A percentile compares a stretch with the other conserved stretches of the same genome.
These are phyloP conservation scores for Pangasianodon hypophthalmus DNA, from an alignment of 2,113 vertebrate genomes.

Conservation along the genomic window DNA sequence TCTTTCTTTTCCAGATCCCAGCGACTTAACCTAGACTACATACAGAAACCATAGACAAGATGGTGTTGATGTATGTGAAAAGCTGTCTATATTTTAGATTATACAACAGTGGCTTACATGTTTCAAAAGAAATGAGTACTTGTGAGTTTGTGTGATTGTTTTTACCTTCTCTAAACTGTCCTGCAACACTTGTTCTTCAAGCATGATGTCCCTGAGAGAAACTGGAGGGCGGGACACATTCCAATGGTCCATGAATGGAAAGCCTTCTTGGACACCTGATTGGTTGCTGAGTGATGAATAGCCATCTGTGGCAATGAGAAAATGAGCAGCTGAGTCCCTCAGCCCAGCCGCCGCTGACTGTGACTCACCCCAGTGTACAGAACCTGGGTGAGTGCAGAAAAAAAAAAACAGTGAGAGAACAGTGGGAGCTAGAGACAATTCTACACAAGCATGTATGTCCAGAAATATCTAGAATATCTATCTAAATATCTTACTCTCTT, in stretches of 20 bases:
- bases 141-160: neutral
- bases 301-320: constrained; percentile 57
- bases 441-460: neutral
- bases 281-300: constrained; percentile 52
- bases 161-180: constrained; percentile 83
- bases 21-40: constrained; percentile 77
- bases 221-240: constrained; percentile 79
- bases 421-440: neutral
- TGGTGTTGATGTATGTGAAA: neutral
- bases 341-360: constrained; percentile 23
- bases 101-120: neutral
- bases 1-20: constrained; percentile 78
- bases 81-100: neutral
- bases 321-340: constrained; percentile 47
- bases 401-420: neutral
- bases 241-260: constrained; percentile 89
- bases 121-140: neutral
- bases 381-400: constrained; percentile 57
- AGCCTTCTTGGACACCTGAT: constrained; percentile 61
- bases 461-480: constrained; percentile 35
- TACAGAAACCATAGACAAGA: constrained; percentile 44
- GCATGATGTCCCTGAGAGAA: constrained; percentile 92
- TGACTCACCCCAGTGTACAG: constrained; percentile 58
- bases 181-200: constrained; percentile 90
- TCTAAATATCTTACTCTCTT: constrained; percentile 84